These are phyloP conservation scores for Todus mexicanus DNA, from an alignment of 2,797 vertebrate species.

Conservation along the genomic window DNA sequence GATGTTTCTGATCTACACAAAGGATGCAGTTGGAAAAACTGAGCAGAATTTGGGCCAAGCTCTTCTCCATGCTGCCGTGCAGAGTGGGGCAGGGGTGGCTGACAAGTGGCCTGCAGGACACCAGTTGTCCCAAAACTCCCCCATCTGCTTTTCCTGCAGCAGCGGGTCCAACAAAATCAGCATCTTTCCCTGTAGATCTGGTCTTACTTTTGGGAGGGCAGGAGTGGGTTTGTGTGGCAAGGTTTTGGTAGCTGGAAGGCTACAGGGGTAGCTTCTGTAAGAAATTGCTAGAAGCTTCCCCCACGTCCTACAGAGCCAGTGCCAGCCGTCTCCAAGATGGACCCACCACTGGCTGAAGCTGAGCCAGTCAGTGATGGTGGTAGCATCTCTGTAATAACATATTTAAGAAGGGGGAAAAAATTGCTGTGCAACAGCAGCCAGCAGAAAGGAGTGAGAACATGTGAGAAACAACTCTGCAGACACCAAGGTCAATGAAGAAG, in stretches of 20 bases:
- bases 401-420: not conserved
- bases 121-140: not conserved
- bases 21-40: not conserved
- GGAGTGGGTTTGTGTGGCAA: not conserved
- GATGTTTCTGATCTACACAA: not conserved
- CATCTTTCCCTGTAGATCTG: not conserved
- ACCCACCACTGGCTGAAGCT: not conserved
- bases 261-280: not conserved
- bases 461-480: not conserved
- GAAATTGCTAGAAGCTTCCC: not conserved
- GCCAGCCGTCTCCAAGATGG: rapidly evolving
- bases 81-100: not conserved
- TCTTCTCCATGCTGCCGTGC: not conserved
- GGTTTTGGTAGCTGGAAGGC: not conserved
- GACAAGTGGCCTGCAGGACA: rapidly evolving
- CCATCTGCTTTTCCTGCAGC: not conserved
- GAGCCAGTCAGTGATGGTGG: not conserved
- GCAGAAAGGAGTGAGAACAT: not conserved
- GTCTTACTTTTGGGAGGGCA: not conserved
- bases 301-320: rapidly evolving
- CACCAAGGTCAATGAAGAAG: not conserved
- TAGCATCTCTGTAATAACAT: not conserved
- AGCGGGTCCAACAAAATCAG: not conserved
- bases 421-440: not conserved
- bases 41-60: not conserved